Conservation (phyloP, 2,888 invertebrate genomes). For the Fissipunctia ypsillon region DNA sequence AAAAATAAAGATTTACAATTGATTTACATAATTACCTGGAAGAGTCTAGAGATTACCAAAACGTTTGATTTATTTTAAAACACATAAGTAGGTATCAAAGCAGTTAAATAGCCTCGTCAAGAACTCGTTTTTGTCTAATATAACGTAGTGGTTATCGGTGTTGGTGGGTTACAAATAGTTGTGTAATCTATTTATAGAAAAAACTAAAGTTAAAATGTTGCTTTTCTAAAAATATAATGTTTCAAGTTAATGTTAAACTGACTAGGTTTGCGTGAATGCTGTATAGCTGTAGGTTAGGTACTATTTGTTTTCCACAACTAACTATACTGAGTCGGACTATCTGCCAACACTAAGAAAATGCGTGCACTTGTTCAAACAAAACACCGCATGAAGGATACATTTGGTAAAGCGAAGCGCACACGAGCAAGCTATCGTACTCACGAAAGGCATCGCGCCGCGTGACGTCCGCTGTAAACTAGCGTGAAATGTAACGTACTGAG, state of each 20-base stretch:
- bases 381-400: constrained; percentile 56
- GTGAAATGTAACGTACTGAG: constrained; percentile 89
- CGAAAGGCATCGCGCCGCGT: constrained; percentile 85
- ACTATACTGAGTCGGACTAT: constrained; percentile 13
- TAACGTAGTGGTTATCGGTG: constrained; percentile 6
- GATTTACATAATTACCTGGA: constrained; percentile 13
- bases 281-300: neutral
- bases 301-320: constrained; percentile 14
- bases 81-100: constrained; percentile 11
- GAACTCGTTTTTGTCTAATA: constrained; percentile 40
- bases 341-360: constrained; percentile 50
- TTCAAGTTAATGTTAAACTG: constrained; percentile 6
- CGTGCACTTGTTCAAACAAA: constrained; percentile 78
- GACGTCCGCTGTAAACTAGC: constrained; percentile 85
- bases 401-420: constrained; percentile 75
- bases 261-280: constrained; percentile 8
- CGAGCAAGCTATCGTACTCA: constrained; percentile 85
- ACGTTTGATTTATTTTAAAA: constrained; percentile 15
- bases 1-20: too few species aligned
- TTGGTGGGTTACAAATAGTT: constrained; percentile 32
- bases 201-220: neutral
- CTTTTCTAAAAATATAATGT: neutral
- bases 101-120: neutral
- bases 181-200: constrained; percentile 25
- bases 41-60: constrained; percentile 1